Conservation (phyloP, 1,140 invertebrate genomes). For the Calycopis cecrops region DNA sequence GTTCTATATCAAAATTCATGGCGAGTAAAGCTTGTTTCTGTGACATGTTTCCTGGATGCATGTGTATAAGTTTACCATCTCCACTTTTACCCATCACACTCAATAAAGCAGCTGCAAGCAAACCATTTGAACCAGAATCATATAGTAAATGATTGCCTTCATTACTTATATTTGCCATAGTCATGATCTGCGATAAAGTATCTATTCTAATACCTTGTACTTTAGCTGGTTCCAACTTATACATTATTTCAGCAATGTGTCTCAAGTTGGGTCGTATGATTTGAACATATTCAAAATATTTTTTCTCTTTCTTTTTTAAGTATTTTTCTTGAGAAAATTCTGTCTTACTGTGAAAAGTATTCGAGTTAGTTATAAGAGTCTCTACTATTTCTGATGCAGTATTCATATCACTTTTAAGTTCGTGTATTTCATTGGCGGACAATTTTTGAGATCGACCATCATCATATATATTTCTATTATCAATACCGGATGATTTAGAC, state of each 20-base stretch:
- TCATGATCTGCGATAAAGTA: slow-evolving; percentile 90
- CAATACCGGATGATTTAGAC: slow-evolving; percentile 78
- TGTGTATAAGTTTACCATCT: slow-evolving; percentile 80
- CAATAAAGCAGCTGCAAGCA: slow-evolving; percentile 88
- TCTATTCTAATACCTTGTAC: slow-evolving; percentile 89
- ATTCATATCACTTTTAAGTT: slow-evolving; percentile 83
- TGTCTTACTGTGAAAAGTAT: slow-evolving; percentile 90
- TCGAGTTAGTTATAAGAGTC: slow-evolving; percentile 91
- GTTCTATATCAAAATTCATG: slow-evolving; percentile 84
- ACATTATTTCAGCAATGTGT: slow-evolving; percentile 86
- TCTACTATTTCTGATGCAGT: slow-evolving; percentile 90
- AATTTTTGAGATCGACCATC: slow-evolving; percentile 91
- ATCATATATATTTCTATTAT: slow-evolving; percentile 91
- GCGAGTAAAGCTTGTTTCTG: slow-evolving; percentile 85
- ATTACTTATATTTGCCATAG: slow-evolving; percentile 85
- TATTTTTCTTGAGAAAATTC: slow-evolving; percentile 96
- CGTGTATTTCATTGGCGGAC: slow-evolving; percentile 87
- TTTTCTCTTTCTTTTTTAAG: slow-evolving; percentile 94
- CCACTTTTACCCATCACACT: slow-evolving; percentile 81
- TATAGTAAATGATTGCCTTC: slow-evolving; percentile 89
- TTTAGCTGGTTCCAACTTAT: slow-evolving; percentile 83
- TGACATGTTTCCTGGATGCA: slow-evolving; percentile 86
- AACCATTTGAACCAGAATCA: slow-evolving; percentile 89
- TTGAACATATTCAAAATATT: slow-evolving; percentile 88
- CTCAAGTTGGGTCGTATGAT: slow-evolving; percentile 85